phyloP scores from a whole-genome alignment of 2,113 vertebrate genomes.

The Myrmecophaga tridactyla region DNA sequence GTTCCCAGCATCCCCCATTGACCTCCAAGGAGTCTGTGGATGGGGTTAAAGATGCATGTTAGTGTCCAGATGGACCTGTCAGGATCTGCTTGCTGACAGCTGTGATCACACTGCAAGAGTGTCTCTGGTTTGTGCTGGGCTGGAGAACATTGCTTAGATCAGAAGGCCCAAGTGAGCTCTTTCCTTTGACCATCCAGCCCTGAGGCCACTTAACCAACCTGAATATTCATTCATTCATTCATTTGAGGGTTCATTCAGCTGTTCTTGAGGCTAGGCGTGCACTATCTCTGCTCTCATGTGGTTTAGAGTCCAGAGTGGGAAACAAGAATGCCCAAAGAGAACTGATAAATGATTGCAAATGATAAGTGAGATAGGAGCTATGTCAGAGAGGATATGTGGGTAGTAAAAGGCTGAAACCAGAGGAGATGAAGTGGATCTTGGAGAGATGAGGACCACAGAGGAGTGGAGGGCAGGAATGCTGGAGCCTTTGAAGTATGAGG shows the following conservation, averaged over 20 bases:
- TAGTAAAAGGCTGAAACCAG: background rate
- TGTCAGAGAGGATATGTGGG: fast-evolving
- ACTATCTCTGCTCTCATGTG: fast-evolving
- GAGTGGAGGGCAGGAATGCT: background rate
- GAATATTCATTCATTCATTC: background rate
- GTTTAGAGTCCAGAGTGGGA: background rate
- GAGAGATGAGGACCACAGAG: too few species aligned
- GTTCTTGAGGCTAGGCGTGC: fast-evolving
- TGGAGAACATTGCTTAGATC: background rate
- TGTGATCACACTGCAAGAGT: fast-evolving
- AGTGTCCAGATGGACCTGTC: background rate
- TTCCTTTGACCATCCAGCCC: too few species aligned
- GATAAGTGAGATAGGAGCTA: background rate
- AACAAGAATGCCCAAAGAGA: background rate
- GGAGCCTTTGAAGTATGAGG: background rate
- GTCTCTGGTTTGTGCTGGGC: fast-evolving
- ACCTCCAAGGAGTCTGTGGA: too few species aligned
- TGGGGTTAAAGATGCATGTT: fast-evolving
- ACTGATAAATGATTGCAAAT: too few species aligned
- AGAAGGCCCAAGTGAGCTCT: fast-evolving
- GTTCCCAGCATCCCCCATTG: fast-evolving
- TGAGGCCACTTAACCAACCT: background rate
- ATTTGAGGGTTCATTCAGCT: background rate
- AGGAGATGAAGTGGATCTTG: background rate
- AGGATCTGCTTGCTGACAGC: fast-evolving